Evolutionary conservation across 2,113 vertebrate species (phyloP), one percentile per base, ranked within the genome.

Genomic region (Epinephelus cyanopodus): DNA sequence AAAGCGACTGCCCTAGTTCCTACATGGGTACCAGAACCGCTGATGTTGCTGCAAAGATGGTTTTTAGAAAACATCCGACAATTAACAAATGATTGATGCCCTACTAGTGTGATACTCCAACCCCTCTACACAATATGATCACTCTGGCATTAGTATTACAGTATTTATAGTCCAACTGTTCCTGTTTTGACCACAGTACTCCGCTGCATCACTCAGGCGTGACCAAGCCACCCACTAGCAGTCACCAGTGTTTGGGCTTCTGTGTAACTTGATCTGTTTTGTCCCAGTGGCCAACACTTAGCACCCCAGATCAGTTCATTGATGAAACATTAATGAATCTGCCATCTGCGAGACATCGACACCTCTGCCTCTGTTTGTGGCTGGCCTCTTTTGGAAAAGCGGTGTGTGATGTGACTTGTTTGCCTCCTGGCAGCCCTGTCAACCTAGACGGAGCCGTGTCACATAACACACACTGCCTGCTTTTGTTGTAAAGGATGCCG

Each of bases 261-360:
- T 63, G 58, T 79, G 92, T 77, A 92, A 92, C 79, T 2, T 3
- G 81, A 93, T 74, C 52, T 1, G 42, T 19, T 73, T 66, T 72
- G 72, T 74, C 73, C 45, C 69, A 47, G 33, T 62, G 66, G 81
- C 81, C 71, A 84, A 86, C 79, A 71, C 63, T 89, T 84, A 29
- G 63, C 77, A 82, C 72, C 68, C 74, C 48, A 14, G 81, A 83
- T 89, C 82, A 84, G 54, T 72, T 85, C 62, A 82, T 88, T 71
- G 89, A 90, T 94, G 70, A 92, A 93, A 93, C 73, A 91, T 93
- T 91, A 82, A 93, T 88, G 90, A 82, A 39, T 75, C 25, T 25
- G 71, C 61, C 89, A 89, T 86, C 76, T 84, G 84, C 33, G 29
- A 63, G 82, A 86, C 74, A 85, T 8, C 5, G 85, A 93, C 78